These are phyloP conservation scores for Mystacornis crossleyi DNA, from an alignment of 2,113 vertebrate species.

Conservation along the genomic window DNA sequence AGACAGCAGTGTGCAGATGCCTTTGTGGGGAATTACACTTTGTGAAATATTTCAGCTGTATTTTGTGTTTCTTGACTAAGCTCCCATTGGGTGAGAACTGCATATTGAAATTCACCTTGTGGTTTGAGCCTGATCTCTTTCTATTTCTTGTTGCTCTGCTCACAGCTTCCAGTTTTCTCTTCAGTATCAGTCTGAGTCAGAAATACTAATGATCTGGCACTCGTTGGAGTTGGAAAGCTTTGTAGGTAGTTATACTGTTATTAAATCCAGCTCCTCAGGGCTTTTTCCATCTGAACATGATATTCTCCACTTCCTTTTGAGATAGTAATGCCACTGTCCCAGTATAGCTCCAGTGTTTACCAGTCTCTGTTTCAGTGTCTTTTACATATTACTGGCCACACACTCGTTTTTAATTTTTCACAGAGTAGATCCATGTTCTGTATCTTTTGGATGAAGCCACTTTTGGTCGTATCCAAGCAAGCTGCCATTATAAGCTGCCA, in stretches of 20 bases:
- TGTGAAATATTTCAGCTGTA: not conserved
- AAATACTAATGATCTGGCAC: not conserved
- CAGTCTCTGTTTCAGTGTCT: not conserved
- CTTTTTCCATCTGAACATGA: not conserved
- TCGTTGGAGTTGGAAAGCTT: not conserved
- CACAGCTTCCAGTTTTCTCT: not conserved
- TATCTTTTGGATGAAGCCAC: not conserved
- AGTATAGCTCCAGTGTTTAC: not conserved
- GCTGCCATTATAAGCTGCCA: slow-evolving; percentile 17
- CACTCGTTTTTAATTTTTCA: not conserved
- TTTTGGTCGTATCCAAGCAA: slow-evolving; percentile 18
- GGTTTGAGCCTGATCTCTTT: not conserved
- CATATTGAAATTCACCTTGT: not conserved
- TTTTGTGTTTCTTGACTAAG: not conserved
- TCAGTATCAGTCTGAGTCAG: not conserved
- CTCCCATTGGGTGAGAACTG: not conserved
- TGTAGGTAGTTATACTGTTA: not conserved
- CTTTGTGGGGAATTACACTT: not conserved
- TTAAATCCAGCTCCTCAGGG: not conserved
- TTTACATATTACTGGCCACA: not conserved
- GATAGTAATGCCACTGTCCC: not conserved
- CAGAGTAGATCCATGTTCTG: not conserved
- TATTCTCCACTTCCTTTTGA: not conserved
- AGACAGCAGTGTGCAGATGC: not conserved
- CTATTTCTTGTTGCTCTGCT: not conserved